These are phyloP conservation scores for Cheirogaleus medius DNA, from an alignment of 2,113 vertebrate species.

Conservation along the genomic window DNA sequence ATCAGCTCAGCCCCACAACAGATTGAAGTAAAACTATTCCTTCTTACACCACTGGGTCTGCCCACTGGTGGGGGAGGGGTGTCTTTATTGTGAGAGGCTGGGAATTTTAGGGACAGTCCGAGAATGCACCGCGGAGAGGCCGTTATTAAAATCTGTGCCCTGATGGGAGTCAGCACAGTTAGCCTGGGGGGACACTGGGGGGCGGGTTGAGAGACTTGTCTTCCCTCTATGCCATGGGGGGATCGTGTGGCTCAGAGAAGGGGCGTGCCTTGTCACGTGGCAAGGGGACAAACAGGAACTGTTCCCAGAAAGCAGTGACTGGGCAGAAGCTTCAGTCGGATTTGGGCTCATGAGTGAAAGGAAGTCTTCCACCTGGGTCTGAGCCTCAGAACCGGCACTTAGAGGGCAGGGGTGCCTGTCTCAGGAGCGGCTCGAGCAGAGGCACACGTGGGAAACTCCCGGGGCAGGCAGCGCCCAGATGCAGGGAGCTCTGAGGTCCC, in stretches of 20 bases:
- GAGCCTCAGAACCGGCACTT: neutral
- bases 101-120: neutral
- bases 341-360: fast-evolving
- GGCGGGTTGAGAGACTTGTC: fast-evolving
- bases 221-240: neutral
- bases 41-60: fast-evolving
- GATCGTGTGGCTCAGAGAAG: neutral
- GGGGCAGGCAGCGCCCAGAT: neutral
- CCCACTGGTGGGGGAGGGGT: no score
- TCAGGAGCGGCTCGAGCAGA: fast-evolving
- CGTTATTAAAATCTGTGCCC: neutral
- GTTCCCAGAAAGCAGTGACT: neutral
- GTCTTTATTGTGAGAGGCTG: neutral
- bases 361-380: neutral
- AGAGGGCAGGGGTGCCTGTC: fast-evolving
- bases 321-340: fast-evolving
- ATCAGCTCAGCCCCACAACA: slow-evolving; percentile 91
- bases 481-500: no score
- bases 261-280: fast-evolving
- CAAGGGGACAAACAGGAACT: neutral
- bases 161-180: neutral
- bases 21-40: slow-evolving; percentile 88
- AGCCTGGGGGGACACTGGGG: neutral
- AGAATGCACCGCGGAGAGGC: neutral
- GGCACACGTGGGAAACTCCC: neutral